Conservation (phyloP, 2,113 vertebrate genomes). For the Crotalus tigris region DNA sequence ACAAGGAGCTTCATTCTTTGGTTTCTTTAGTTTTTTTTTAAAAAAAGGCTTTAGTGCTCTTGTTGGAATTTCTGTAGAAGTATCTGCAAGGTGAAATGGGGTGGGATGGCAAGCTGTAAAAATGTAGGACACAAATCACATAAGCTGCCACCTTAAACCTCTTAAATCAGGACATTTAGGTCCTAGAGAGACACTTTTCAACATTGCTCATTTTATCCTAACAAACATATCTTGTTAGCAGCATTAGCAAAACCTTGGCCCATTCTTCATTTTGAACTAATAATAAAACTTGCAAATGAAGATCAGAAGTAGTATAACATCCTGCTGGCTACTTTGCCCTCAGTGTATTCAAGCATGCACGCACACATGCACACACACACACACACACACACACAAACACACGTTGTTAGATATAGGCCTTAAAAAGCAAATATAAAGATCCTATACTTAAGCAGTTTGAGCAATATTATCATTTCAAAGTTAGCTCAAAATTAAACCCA, state of each 20-base stretch:
- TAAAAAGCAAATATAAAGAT: neutral
- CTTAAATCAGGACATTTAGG: neutral
- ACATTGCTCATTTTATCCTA: neutral
- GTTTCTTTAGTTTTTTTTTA: neutral
- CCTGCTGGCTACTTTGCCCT: neutral
- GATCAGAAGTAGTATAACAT: neutral
- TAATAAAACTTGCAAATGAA: neutral
- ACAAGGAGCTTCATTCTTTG: constrained; percentile 48
- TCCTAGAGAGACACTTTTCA: neutral
- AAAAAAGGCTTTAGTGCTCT: neutral
- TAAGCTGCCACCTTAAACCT: neutral
- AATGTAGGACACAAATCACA: neutral
- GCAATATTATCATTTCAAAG: neutral
- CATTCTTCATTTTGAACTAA: neutral
- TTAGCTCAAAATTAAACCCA: neutral
- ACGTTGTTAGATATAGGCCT: neutral
- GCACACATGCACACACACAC: neutral
- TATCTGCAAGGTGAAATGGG: constrained; percentile 3
- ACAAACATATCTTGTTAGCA: neutral
- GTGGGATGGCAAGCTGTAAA: neutral
- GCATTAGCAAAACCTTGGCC: neutral
- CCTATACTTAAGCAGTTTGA: neutral
- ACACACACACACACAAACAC: neutral
- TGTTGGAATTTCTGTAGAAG: neutral
- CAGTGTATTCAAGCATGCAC: neutral